Evolutionary conservation across 2,888 invertebrate genomes (phyloP).

Genomic region (Eupsilia transversa): DNA sequence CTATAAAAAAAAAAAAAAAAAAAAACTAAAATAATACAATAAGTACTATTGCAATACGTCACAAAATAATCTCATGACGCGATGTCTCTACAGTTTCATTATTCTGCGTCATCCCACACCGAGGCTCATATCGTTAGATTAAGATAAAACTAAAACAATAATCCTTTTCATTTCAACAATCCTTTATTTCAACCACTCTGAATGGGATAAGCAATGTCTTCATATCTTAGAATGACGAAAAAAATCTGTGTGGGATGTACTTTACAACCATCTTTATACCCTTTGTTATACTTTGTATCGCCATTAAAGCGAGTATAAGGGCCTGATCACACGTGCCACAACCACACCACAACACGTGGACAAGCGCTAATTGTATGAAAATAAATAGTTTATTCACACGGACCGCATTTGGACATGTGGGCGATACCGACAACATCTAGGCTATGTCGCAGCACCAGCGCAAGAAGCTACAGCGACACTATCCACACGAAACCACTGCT

Average conservation of each 20-base stretch:
- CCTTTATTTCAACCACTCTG: slow-evolving; percentile 86
- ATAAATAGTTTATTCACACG: neutral
- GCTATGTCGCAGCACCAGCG: neutral
- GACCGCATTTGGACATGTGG: neutral
- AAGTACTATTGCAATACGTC: too few species aligned
- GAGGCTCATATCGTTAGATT: slow-evolving; percentile 87
- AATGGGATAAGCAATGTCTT: slow-evolving; percentile 82
- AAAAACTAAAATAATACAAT: too few species aligned
- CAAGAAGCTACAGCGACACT: neutral
- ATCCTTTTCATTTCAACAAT: slow-evolving; percentile 87
- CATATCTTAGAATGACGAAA: slow-evolving; percentile 77
- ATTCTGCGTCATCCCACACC: slow-evolving; percentile 74
- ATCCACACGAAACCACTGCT: neutral
- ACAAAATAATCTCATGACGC: neutral
- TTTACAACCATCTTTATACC: slow-evolving; percentile 76
- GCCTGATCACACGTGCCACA: neutral
- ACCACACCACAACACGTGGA: neutral
- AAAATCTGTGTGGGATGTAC: slow-evolving; percentile 82
- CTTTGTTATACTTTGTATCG: slow-evolving; percentile 74
- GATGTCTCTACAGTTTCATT: slow-evolving; percentile 68
- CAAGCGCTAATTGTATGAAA: neutral
- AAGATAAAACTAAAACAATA: slow-evolving; percentile 90
- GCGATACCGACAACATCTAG: neutral
- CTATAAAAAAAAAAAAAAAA: too few species aligned
- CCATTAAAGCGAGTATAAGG: slow-evolving; percentile 71